Conservation (phyloP, 2,888 invertebrate genomes). For the Eupithecia insigniata region DNA sequence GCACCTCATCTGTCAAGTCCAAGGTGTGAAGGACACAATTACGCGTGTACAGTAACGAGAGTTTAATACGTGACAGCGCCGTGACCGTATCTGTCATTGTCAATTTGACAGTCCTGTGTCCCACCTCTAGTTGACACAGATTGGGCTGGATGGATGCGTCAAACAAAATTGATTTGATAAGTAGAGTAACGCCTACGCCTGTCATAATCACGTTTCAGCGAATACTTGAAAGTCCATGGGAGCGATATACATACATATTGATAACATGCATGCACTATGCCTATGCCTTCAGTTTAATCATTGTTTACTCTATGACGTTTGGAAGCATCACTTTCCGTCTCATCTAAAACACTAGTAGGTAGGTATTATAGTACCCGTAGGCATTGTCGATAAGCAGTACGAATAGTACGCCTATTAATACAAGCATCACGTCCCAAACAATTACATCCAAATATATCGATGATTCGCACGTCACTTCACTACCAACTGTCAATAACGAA, state of each 20-base stretch:
- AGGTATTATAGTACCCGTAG: background rate
- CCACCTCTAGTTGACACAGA: slow-evolving; percentile 19
- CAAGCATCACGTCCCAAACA: background rate
- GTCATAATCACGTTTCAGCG: background rate
- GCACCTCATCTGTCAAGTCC: slow-evolving; percentile 32
- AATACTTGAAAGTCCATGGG: background rate
- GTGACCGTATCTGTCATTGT: slow-evolving; percentile 41
- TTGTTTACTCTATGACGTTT: background rate
- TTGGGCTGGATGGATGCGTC: slow-evolving; percentile 7
- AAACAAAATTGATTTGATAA: slow-evolving; percentile 9
- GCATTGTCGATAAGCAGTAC: background rate
- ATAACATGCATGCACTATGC: background rate
- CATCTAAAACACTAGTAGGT: background rate
- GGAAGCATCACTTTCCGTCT: background rate
- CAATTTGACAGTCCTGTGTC: slow-evolving; percentile 26
- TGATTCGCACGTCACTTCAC: background rate
- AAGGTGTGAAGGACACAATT: slow-evolving; percentile 37
- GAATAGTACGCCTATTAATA: background rate
- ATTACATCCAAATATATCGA: slow-evolving; percentile 9
- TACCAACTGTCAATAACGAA: background rate
- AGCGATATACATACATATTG: background rate
- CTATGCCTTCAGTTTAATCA: background rate
- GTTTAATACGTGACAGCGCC: slow-evolving; percentile 34
- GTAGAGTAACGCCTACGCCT: slow-evolving; percentile 3
- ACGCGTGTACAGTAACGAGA: slow-evolving; percentile 29